phyloP scores from a whole-genome alignment of 2,113 vertebrate genomes.

The Bubo blakistoni region DNA sequence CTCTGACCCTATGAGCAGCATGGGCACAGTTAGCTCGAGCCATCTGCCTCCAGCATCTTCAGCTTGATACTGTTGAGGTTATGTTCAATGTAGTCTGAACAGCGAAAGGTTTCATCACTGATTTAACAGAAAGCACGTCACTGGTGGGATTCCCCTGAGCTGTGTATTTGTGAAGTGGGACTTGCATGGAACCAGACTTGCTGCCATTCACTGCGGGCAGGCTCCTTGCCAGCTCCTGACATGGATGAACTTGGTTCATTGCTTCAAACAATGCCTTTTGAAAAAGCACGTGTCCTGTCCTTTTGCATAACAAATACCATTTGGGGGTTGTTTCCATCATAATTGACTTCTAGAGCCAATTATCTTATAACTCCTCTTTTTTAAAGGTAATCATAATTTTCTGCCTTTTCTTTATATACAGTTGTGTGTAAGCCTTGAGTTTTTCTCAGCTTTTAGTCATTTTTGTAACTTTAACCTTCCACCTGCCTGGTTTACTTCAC shows the following conservation, averaged over 20 bases:
- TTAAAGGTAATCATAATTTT: not conserved
- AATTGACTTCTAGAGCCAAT: not conserved
- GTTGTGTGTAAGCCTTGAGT: not conserved
- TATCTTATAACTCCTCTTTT: not conserved
- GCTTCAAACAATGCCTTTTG: not conserved
- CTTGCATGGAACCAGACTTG: not conserved
- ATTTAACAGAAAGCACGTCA: rapidly evolving
- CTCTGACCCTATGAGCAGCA: not conserved
- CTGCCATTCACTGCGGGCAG: not conserved
- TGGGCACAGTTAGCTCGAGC: not conserved
- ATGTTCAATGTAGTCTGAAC: not conserved
- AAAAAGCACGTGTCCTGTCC: not conserved
- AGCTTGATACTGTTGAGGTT: not conserved
- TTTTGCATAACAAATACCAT: not conserved
- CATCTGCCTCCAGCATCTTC: not conserved
- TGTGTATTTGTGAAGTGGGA: not conserved
- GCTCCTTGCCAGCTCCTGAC: not conserved
- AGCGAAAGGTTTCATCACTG: not conserved
- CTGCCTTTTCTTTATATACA: not conserved
- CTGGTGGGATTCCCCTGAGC: not conserved
- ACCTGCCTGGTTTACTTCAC: constrained; percentile 48
- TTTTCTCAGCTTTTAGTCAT: not conserved
- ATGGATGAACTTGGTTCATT: not conserved
- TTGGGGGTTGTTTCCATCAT: not conserved
- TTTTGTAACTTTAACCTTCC: constrained; percentile 14